phyloP scores from a whole-genome alignment of 2,113 vertebrate genomes.

The Vidua macroura region DNA sequence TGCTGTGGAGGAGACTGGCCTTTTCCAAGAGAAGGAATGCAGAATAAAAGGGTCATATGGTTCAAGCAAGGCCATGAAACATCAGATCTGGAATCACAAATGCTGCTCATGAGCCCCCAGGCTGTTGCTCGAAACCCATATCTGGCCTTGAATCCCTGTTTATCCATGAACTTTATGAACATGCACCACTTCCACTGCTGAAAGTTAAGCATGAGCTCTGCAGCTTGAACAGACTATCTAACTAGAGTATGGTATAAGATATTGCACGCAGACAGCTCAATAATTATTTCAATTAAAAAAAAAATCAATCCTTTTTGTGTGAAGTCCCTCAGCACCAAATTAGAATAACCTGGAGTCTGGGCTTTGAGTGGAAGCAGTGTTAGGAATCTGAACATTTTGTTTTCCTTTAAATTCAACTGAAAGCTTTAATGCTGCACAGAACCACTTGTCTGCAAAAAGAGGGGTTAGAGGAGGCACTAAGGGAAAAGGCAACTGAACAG shows the following conservation, averaged over 20 bases:
- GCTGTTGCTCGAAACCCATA: neutral
- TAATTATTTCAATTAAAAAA: neutral
- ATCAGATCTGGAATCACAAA: neutral
- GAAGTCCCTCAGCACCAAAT: neutral
- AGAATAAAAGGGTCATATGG: rapidly evolving
- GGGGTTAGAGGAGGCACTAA: neutral
- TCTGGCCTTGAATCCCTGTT: neutral
- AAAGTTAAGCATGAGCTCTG: neutral
- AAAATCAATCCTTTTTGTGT: neutral
- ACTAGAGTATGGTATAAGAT: neutral
- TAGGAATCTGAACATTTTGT: neutral
- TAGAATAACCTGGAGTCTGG: neutral
- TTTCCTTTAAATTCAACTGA: neutral
- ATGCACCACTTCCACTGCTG: neutral
- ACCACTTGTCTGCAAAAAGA: neutral
- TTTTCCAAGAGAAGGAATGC: neutral
- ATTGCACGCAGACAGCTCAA: neutral
- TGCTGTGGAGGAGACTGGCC: neutral
- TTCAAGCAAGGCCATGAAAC: rapidly evolving
- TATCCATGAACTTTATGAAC: neutral
- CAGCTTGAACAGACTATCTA: neutral
- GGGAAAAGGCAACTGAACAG: neutral
- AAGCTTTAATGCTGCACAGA: neutral
- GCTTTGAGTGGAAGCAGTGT: neutral
- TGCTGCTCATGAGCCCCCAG: rapidly evolving